These are phyloP conservation scores for Cynodonichthys magdalenae DNA, from an alignment of 2,797 vertebrate species.

Conservation along the genomic window DNA sequence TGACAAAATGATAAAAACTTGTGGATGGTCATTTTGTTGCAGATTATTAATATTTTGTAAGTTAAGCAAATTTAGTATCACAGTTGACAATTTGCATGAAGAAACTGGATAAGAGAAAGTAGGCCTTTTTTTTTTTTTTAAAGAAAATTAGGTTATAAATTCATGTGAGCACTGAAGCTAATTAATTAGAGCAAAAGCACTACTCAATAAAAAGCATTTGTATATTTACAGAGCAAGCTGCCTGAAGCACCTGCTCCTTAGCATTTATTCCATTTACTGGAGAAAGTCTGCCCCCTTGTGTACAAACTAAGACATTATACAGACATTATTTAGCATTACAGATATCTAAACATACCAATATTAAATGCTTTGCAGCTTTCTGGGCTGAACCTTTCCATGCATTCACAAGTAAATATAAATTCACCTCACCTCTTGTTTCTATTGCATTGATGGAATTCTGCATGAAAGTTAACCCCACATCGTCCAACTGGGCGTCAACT, in stretches of 20 bases:
- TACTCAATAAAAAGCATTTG: constrained; percentile 1
- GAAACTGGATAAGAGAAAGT: background rate
- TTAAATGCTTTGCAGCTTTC: background rate
- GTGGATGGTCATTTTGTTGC: background rate
- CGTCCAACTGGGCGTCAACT: constrained; percentile 91
- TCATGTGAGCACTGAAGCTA: constrained; percentile 4
- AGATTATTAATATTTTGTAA: background rate
- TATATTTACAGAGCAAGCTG: constrained; percentile 12
- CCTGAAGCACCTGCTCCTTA: constrained; percentile 14
- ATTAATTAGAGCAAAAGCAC: constrained; percentile 9
- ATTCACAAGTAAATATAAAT: background rate
- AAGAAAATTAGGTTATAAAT: constrained; percentile 12
- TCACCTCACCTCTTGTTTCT: constrained; percentile 87
- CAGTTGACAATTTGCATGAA: constrained; percentile 1
- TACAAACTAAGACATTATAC: constrained; percentile 27
- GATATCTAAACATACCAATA: background rate
- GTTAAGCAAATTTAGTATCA: background rate
- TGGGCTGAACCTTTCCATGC: background rate
- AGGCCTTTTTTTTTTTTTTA: no score
- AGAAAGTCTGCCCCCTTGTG: constrained; percentile 77
- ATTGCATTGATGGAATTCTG: constrained; percentile 93
- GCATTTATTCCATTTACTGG: constrained; percentile 30
- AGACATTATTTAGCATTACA: background rate
- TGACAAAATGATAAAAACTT: background rate
- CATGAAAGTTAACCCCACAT: constrained; percentile 89